These are phyloP conservation scores for Gymnopithys bicolor DNA, from an alignment of 2,797 vertebrate species.

Conservation along the genomic window DNA sequence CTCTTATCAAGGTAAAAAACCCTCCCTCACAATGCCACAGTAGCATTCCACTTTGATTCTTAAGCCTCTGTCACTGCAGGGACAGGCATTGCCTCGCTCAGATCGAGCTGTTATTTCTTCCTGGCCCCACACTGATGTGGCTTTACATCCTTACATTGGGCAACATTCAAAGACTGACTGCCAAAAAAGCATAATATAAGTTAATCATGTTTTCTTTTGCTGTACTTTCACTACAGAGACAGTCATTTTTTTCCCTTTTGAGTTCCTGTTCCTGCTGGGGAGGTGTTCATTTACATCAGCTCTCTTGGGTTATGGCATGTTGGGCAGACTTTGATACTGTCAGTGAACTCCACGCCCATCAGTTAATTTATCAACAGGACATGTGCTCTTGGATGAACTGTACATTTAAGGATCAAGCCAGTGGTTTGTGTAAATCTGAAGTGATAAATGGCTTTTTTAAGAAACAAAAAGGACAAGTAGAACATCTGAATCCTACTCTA, in stretches of 20 bases:
- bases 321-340: neutral
- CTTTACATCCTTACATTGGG: neutral
- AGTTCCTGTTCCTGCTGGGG: neutral
- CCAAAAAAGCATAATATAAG: neutral
- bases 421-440: neutral
- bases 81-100: neutral
- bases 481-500: neutral
- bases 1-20: neutral
- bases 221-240: neutral
- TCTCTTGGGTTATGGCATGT: neutral
- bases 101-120: neutral
- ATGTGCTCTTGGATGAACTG: neutral
- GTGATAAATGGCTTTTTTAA: neutral
- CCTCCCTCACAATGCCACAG: neutral
- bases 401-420: neutral
- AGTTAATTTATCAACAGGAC: neutral
- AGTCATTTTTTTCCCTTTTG: neutral
- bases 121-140: neutral
- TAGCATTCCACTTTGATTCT: neutral
- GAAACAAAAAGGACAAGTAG: neutral
- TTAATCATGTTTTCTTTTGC: neutral
- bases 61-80: neutral
- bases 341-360: neutral
- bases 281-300: neutral
- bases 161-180: neutral